Evolutionary conservation across 2,797 vertebrate genomes (phyloP), one percentile per base, ranked within the genome.

Genomic region (Myotis daubentonii): DNA sequence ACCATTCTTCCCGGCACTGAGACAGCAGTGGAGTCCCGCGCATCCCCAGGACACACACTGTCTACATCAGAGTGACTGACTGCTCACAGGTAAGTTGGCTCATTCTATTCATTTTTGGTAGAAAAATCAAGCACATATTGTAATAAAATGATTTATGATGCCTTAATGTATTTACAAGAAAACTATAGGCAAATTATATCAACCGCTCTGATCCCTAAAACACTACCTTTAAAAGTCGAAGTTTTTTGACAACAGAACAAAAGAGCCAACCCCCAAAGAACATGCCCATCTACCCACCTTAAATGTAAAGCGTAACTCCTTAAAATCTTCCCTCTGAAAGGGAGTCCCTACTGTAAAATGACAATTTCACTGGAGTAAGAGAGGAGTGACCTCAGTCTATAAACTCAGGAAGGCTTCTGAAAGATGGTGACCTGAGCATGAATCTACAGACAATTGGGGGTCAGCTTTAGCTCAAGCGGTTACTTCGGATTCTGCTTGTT

Each of bases 301-400:
- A 8, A 8, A 6, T 8, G 2, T 25, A 23, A 57, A 33, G 60
- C 15, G 23, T 17, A 33, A 12, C 85, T 10, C 70, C 57, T 15
- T 16, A 55, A 19, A 12, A 20, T n/a, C 36, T 1, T 41, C 25
- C 12, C 12, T 75, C 60, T 30, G 5, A 19, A n/a, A 22, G 49
- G 57, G 23, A 60, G 49, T 0, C 0, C 2, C 38, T 3, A 10
- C 10, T 10, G 1, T 16, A 20, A 47, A 38, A 25, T 0, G 20
- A 2, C 6, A 28, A 6, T 3, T 3, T 8, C 62, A 4, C 10
- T 4, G 41, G 5, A 23, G 16, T 0, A 11, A 47, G 4, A 16
- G 62, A 41, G 49, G 36, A 36, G 36, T 3, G 36, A 36, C 3
- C 71, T 22, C 60, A 1, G 51, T 13, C 28, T 3, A 19, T 3